These are phyloP conservation scores for Potamilus streckersoni DNA, from an alignment of 1,140 invertebrate genomes.

Conservation along the genomic window DNA sequence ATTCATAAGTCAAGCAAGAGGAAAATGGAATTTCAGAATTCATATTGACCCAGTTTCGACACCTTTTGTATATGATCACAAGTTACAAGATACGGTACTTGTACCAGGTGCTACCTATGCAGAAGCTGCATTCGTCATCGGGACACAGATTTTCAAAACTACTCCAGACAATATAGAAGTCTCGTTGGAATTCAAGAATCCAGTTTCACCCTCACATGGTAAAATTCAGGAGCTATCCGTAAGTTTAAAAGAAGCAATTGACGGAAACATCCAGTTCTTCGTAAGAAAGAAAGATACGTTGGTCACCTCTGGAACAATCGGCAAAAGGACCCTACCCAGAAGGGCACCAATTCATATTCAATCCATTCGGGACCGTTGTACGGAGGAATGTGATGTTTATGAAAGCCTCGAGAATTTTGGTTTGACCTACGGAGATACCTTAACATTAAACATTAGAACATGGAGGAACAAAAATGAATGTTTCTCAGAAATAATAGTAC, in stretches of 20 bases:
- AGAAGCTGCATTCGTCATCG: slow-evolving; percentile 30
- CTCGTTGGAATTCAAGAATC: slow-evolving; percentile 17
- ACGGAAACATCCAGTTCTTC: neutral
- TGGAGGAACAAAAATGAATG: slow-evolving; percentile 36
- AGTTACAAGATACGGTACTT: slow-evolving; percentile 20
- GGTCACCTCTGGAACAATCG: neutral
- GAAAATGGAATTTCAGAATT: slow-evolving; percentile 15
- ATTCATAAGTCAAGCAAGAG: slow-evolving; percentile 8
- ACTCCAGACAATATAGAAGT: slow-evolving; percentile 7
- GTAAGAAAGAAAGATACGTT: neutral
- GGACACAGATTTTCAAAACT: neutral
- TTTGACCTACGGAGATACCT: slow-evolving; percentile 41
- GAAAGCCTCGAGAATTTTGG: slow-evolving; percentile 32
- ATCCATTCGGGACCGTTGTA: slow-evolving; percentile 36
- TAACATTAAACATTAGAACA: slow-evolving; percentile 34
- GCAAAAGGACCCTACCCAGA: neutral
- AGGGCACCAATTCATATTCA: slow-evolving; percentile 15
- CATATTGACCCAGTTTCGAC: slow-evolving; percentile 12
- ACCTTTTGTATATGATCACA: slow-evolving; percentile 38
- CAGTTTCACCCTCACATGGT: slow-evolving; percentile 14
- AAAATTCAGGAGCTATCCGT: slow-evolving; percentile 13
- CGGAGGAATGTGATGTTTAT: slow-evolving; percentile 40
- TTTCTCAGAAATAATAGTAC: slow-evolving; percentile 35
- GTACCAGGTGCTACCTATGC: slow-evolving; percentile 38
- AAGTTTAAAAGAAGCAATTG: neutral